Evolutionary conservation across 1,140 invertebrate genomes (phyloP).

Genomic region (Habropoda laboriosa): DNA sequence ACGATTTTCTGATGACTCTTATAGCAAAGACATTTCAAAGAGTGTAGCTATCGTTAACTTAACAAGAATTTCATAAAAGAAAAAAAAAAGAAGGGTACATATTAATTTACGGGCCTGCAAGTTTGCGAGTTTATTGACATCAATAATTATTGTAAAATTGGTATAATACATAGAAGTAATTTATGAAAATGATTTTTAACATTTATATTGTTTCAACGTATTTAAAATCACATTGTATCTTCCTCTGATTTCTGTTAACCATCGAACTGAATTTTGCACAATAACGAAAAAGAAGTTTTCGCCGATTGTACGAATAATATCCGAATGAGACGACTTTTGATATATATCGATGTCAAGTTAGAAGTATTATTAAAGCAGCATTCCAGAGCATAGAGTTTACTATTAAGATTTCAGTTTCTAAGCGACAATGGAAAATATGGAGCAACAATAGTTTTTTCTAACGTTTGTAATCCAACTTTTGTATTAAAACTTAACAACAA

Average conservation of each 20-base stretch:
- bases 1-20: constrained; percentile 9
- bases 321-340: constrained; percentile 33
- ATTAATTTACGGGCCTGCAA: background rate
- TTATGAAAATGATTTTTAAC: constrained; percentile 5
- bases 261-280: constrained; percentile 44
- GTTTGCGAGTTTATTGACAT: constrained; percentile 5
- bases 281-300: constrained; percentile 4
- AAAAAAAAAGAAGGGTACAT: background rate
- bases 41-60: background rate
- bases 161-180: constrained; percentile 7
- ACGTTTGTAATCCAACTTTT: constrained; percentile 53
- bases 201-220: constrained; percentile 10
- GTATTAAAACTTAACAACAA: constrained; percentile 44
- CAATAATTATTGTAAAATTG: constrained; percentile 1
- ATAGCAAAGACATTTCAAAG: background rate
- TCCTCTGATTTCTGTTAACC: constrained; percentile 43
- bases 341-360: constrained; percentile 47
- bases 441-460: constrained; percentile 47
- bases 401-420: constrained; percentile 56
- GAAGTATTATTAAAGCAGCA: constrained; percentile 66
- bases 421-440: constrained; percentile 1
- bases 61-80: constrained; percentile 5
- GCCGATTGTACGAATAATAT: constrained; percentile 29
- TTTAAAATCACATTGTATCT: constrained; percentile 39
- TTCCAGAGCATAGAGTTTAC: constrained; percentile 60